phyloP scores from a whole-genome alignment of 2,113 vertebrate genomes.

The Spheniscus mendiculus region DNA sequence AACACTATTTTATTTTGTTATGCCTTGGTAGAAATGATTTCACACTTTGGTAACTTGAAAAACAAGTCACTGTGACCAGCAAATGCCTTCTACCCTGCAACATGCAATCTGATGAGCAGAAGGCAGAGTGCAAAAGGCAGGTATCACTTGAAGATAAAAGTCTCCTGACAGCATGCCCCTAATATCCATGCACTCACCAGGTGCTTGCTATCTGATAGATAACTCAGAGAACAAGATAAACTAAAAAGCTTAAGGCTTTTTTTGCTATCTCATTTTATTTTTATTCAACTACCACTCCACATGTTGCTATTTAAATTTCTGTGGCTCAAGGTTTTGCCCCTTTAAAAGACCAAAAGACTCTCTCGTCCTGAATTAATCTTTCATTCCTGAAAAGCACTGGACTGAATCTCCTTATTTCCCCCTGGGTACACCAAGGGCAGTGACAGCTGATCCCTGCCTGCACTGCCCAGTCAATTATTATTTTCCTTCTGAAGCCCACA shows the following conservation, averaged over 20 bases:
- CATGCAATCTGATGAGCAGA: background rate
- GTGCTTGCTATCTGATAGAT: background rate
- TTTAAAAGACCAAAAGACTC: background rate
- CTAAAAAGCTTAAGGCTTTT: background rate
- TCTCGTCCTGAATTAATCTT: background rate
- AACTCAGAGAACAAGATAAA: background rate
- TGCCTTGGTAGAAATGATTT: background rate
- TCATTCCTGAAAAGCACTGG: slow-evolving; percentile 15
- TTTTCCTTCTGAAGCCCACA: background rate
- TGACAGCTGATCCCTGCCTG: background rate
- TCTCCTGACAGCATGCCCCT: background rate
- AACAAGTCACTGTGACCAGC: background rate
- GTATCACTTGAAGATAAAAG: background rate
- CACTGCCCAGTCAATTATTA: background rate
- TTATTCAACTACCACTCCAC: background rate
- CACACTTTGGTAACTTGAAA: background rate
- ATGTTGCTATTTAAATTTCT: background rate
- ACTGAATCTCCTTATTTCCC: background rate
- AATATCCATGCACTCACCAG: background rate
- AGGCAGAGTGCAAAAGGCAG: background rate
- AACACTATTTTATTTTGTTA: background rate
- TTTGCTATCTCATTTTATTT: background rate
- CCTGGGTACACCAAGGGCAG: background rate
- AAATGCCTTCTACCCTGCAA: background rate
- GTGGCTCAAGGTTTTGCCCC: background rate